Evolutionary conservation across 2,113 vertebrate genomes (phyloP).

Genomic region (Amphiprion percula): DNA sequence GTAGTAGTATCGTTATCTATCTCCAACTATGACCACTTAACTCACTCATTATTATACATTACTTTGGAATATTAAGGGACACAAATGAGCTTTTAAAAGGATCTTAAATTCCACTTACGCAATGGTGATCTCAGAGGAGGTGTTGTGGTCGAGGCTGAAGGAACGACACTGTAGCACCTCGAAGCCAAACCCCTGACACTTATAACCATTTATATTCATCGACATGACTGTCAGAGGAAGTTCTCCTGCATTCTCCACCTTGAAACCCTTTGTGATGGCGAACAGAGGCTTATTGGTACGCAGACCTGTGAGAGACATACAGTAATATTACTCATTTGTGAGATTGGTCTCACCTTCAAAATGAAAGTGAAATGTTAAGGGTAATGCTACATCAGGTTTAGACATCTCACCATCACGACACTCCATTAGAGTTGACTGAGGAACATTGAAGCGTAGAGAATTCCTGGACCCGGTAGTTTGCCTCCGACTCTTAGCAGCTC

Average conservation of each 20-base stretch:
- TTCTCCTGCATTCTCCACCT: conserved; percentile 96
- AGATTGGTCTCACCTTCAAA: not conserved
- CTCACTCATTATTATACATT: not conserved
- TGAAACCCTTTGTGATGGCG: conserved; percentile 95
- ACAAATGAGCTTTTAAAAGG: not conserved
- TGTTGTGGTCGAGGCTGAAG: conserved; percentile 91
- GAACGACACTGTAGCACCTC: conserved; percentile 93
- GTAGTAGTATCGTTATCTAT: too few relatives aligned
- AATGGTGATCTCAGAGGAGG: conserved; percentile 94
- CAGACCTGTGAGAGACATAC: conserved; percentile 82
- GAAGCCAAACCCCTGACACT: conserved; percentile 97
- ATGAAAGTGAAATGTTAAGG: not conserved
- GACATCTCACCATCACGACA: conserved; percentile 91
- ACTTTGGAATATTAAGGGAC: not conserved
- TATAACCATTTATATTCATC: conserved; percentile 97
- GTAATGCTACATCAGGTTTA: not conserved
- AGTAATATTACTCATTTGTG: not conserved
- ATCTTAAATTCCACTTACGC: conserved; percentile 85
- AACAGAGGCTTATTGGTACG: conserved; percentile 93
- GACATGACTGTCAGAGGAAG: conserved; percentile 94
- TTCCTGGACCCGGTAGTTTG: conserved; percentile 90
- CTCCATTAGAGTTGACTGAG: conserved; percentile 97
- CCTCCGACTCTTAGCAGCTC: conserved; percentile 94
- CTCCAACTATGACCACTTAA: not conserved
- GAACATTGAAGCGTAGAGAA: conserved; percentile 96